A percentile compares a stretch with the other conserved stretches of the same genome.
phyloP scores from a whole-genome alignment of 1,140 invertebrate genomes.

The Bicyclus anynana region DNA sequence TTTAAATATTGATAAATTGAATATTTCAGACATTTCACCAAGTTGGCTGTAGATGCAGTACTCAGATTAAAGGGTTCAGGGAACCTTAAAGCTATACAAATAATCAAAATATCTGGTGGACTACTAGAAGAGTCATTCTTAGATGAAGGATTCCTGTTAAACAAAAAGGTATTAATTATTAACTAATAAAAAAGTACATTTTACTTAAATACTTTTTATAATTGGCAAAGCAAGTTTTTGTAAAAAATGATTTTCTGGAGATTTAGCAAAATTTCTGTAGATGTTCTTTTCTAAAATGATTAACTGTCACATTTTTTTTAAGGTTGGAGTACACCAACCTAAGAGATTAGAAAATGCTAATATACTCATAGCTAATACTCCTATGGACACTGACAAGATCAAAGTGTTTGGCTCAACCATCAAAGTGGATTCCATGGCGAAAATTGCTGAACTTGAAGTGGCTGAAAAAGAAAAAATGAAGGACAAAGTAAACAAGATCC shows the following conservation, averaged over 20 bases:
- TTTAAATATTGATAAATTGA: no score
- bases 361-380: conserved; percentile 99
- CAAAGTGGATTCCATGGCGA: conserved; percentile 97
- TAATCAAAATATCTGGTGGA: conserved; percentile 97
- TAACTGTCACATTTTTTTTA: conserved; percentile 14
- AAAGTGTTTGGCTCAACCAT: conserved; percentile 99
- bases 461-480: conserved; percentile 99
- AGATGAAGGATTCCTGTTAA: conserved; percentile 98
- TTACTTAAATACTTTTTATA: no score
- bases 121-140: conserved; percentile 96
- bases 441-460: conserved; percentile 97
- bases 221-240: no score
- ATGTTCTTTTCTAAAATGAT: not conserved
- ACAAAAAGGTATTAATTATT: conserved; percentile 86
- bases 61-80: conserved; percentile 96
- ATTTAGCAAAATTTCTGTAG: no score
- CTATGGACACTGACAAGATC: conserved; percentile 99
- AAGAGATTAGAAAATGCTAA: conserved; percentile 94
- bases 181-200: not conserved
- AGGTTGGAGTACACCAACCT: conserved; percentile 86
- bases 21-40: conserved; percentile 87
- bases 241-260: no score
- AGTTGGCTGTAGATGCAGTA: conserved; percentile 96
- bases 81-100: conserved; percentile 97
- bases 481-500: conserved; percentile 98